Conservation (phyloP, 2,888 invertebrate genomes). For the Mesochorus sp. region DNA sequence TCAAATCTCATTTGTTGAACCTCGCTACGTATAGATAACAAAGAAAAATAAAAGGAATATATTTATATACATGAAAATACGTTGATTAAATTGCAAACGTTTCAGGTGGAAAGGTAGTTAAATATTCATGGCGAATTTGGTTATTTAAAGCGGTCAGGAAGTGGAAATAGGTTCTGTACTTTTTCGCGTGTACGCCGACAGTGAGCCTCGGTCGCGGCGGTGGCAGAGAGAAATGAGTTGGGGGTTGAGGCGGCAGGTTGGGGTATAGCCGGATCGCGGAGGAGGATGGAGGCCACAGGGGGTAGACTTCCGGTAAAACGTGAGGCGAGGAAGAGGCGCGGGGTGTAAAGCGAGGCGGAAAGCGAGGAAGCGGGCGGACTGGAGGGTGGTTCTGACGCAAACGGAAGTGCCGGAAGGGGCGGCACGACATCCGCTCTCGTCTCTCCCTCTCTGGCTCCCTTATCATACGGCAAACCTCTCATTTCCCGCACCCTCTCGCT, state of each 20-base stretch:
- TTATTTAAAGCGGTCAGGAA: slow-evolving; percentile 14
- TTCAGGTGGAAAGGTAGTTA: neutral
- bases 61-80: neutral
- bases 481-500: slow-evolving; percentile 6
- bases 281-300: slow-evolving; percentile 29
- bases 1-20: neutral
- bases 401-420: slow-evolving; percentile 60
- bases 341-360: slow-evolving; percentile 28
- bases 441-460: neutral
- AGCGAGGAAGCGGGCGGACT: slow-evolving; percentile 48
- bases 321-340: slow-evolving; percentile 5
- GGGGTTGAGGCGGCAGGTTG: slow-evolving; percentile 18
- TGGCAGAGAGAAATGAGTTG: slow-evolving; percentile 34
- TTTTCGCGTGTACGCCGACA: slow-evolving; percentile 29
- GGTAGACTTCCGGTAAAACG: slow-evolving; percentile 60
- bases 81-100: slow-evolving; percentile 13
- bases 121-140: slow-evolving; percentile 20
- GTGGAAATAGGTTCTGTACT: slow-evolving; percentile 9
- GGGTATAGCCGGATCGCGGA: neutral
- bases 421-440: slow-evolving; percentile 55
- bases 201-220: neutral
- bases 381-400: slow-evolving; percentile 59
- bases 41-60: neutral
- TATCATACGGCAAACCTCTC: slow-evolving; percentile 8
- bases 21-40: neutral